phyloP scores from a whole-genome alignment of 2,888 invertebrate species.

The Meiosimyza platycephala region DNA sequence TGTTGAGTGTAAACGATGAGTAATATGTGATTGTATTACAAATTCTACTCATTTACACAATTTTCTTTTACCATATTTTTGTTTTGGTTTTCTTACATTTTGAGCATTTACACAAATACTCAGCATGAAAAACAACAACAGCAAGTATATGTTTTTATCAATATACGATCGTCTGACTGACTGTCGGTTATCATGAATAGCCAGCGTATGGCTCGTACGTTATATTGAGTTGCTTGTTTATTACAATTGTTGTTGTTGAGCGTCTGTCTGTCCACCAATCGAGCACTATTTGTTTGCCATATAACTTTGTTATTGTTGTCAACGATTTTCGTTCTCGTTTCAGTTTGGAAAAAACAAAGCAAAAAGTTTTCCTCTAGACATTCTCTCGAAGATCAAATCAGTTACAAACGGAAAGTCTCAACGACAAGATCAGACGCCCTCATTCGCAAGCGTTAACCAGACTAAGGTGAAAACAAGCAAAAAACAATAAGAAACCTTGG shows the following conservation, averaged over 20 bases:
- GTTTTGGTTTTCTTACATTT: too few species aligned
- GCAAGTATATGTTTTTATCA: too few species aligned
- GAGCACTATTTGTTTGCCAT: too few species aligned
- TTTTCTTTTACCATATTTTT: too few species aligned
- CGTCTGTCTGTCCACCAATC: not conserved
- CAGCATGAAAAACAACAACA: too few species aligned
- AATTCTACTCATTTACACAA: too few species aligned
- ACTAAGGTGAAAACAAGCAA: not conserved
- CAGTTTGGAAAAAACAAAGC: slow-evolving; percentile 37
- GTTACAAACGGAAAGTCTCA: slow-evolving; percentile 52
- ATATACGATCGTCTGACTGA: too few species aligned
- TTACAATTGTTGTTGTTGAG: slow-evolving; percentile 19
- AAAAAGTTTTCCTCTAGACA: slow-evolving; percentile 57
- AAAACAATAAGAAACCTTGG: slow-evolving; percentile 13
- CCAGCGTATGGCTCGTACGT: too few species aligned
- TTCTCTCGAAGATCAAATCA: slow-evolving; percentile 53
- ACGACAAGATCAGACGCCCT: slow-evolving; percentile 47
- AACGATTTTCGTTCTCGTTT: slow-evolving; percentile 30
- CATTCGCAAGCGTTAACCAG: not conserved
- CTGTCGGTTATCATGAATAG: too few species aligned
- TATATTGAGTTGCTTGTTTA: slow-evolving; percentile 20
- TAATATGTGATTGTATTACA: too few species aligned
- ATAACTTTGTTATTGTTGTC: slow-evolving; percentile 19
- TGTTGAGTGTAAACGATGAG: too few species aligned
- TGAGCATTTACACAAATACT: too few species aligned